phyloP scores from a whole-genome alignment of 1,140 invertebrate species.

The Pararge aegeria region DNA sequence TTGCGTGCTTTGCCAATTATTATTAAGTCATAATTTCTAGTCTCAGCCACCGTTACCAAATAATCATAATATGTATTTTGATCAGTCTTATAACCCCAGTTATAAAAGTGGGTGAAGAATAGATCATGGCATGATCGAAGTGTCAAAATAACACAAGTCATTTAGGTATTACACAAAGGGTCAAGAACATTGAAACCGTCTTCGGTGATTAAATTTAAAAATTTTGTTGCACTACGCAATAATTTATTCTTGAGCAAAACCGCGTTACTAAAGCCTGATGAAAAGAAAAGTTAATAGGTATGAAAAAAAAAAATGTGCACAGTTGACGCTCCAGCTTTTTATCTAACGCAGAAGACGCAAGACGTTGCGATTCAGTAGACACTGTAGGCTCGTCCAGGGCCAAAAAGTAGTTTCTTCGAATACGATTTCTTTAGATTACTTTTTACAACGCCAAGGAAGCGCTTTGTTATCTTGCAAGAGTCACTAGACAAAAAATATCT shows the following conservation, averaged over 20 bases:
- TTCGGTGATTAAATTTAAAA: not conserved
- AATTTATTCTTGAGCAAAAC: slow-evolving; percentile 1
- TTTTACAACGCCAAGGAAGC: slow-evolving; percentile 12
- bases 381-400: slow-evolving; percentile 7
- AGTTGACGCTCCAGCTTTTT: not conserved
- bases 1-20: too few species aligned
- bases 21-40: too few species aligned
- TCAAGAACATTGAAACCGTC: not conserved
- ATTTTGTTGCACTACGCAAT: not conserved
- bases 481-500: slow-evolving; percentile 7
- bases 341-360: slow-evolving; percentile 10
- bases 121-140: too few species aligned
- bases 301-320: slow-evolving; percentile 3
- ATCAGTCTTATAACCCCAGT: too few species aligned
- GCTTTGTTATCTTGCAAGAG: slow-evolving; percentile 13
- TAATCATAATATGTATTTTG: too few species aligned
- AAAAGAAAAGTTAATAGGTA: slow-evolving; percentile 8
- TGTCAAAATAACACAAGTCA: too few species aligned
- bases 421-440: slow-evolving; percentile 12
- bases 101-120: too few species aligned
- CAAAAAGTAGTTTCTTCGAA: slow-evolving; percentile 8
- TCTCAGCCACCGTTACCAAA: too few species aligned
- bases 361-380: slow-evolving; percentile 10
- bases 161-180: too few species aligned
- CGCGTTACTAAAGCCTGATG: slow-evolving; percentile 2